Evolutionary conservation across 2,888 invertebrate genomes (phyloP).

Genomic region (Drosophila affinis): DNA sequence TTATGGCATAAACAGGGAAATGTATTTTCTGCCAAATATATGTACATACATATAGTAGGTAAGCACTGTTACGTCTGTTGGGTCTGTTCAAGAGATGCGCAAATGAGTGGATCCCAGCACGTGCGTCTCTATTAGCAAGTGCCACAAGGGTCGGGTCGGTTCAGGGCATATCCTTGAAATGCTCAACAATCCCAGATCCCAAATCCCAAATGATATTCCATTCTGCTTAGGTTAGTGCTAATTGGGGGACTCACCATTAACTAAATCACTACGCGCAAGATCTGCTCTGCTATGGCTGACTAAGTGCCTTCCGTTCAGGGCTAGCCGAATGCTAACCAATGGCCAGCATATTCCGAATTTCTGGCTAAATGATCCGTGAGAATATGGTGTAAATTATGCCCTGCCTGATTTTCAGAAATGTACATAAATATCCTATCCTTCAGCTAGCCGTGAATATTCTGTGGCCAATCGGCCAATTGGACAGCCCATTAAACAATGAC

Average conservation of each 20-base stretch:
- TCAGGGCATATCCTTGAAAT: background rate
- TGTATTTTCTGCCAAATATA: constrained; percentile 37
- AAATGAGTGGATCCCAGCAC: constrained; percentile 26
- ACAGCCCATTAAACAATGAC: constrained; percentile 52
- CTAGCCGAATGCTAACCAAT: background rate
- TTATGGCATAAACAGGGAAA: constrained; percentile 50
- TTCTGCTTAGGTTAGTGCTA: background rate
- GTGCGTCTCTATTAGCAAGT: too few relatives aligned
- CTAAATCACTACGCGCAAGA: background rate
- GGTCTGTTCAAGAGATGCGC: constrained; percentile 48
- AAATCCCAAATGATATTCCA: background rate
- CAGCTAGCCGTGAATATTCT: constrained; percentile 31
- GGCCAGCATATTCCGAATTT: constrained; percentile 8
- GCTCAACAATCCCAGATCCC: background rate
- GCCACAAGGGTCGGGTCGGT: background rate
- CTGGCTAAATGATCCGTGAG: constrained; percentile 8
- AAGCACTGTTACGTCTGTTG: constrained; percentile 10
- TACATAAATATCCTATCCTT: constrained; percentile 29
- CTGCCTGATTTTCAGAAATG: constrained; percentile 8
- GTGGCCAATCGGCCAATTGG: background rate
- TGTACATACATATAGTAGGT: too few relatives aligned
- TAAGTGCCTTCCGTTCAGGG: background rate
- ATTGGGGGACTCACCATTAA: constrained; percentile 2
- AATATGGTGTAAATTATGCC: constrained; percentile 1
- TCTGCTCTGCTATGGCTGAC: background rate